Evolutionary conservation across 2,888 invertebrate species (phyloP), one percentile per base, ranked within the genome.

Genomic region (Apoda limacodes): DNA sequence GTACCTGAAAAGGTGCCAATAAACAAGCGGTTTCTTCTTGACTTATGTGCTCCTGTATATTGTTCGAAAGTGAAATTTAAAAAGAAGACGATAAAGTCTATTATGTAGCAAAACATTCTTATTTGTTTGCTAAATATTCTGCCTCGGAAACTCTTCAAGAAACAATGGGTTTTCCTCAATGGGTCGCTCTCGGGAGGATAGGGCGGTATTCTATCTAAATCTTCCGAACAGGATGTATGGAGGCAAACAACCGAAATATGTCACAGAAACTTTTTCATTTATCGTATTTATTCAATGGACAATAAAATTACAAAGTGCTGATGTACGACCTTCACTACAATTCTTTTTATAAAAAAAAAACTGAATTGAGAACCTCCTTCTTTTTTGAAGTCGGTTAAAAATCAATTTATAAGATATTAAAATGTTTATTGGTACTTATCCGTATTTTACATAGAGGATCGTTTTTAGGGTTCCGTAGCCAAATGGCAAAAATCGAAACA

Each of bases 1-100:
- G 68, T 72, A 72, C 69, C 68, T 68, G 71, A 70, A 69, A 72
- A 74, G 72, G 74, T 75, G 74, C 69, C 70, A 70, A 71, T 70
- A 69, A 65, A 62, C 50, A 61, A 50, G 39, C 43, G 40, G 34
- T 26, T 22, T 24, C 40, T 35, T 44, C 55, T 55, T 29, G 55
- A 31, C 55, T 4, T 49, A 65, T 45, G 21, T 24, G 28, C 39
- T 50, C 26, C n/a, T 13, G 7, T 9, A n/a, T 9, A 2, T 6
- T 20, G 32, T 19, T 13, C 14, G 11, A 55, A 46, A 43, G 30
- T 37, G 13, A 13, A 47, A 47, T 40, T 40, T 52, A 48, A 4
- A 1, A 0, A 0, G 1, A 14, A 13, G 5, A 0, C 0, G n/a
- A 44, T 49, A 46, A 41, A 34, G 37, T 40, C 22, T 10, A 13